Evolutionary conservation across 2,113 vertebrate species (phyloP).

Genomic region (Antennarius striatus): DNA sequence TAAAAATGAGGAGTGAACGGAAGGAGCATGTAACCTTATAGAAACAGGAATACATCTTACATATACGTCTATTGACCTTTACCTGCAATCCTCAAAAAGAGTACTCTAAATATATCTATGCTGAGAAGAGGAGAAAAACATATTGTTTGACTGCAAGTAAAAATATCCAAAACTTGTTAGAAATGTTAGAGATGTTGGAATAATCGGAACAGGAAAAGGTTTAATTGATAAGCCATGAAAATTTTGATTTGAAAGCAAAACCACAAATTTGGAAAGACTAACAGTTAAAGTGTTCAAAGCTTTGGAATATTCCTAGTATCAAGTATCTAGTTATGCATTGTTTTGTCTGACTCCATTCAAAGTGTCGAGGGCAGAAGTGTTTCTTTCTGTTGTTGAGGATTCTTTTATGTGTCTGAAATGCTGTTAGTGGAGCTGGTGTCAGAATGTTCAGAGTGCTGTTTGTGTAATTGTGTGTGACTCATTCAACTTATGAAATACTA

Average conservation of each 20-base stretch:
- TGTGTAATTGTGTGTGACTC: slow-evolving; percentile 52
- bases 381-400: slow-evolving; percentile 14
- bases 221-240: slow-evolving; percentile 3
- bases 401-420: slow-evolving; percentile 18
- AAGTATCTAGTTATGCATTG: slow-evolving; percentile 15
- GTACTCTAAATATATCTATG: neutral
- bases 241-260: neutral
- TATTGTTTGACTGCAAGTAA: too few species aligned
- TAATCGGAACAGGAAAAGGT: slow-evolving; percentile 2
- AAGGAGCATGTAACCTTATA: too few species aligned
- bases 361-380: slow-evolving; percentile 28
- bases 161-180: too few species aligned
- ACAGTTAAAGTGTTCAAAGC: slow-evolving; percentile 9
- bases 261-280: neutral
- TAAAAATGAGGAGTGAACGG: too few species aligned
- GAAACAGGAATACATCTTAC: neutral
- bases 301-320: slow-evolving; percentile 16
- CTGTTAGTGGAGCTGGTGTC: slow-evolving; percentile 11
- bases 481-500: slow-evolving; percentile 32
- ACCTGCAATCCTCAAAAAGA: neutral
- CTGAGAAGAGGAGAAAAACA: neutral
- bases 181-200: slow-evolving; percentile 22
- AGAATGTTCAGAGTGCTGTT: slow-evolving; percentile 24
- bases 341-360: slow-evolving; percentile 21
- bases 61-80: neutral